phyloP scores from a whole-genome alignment of 2,113 vertebrate genomes.

The Oreochromis niloticus region DNA sequence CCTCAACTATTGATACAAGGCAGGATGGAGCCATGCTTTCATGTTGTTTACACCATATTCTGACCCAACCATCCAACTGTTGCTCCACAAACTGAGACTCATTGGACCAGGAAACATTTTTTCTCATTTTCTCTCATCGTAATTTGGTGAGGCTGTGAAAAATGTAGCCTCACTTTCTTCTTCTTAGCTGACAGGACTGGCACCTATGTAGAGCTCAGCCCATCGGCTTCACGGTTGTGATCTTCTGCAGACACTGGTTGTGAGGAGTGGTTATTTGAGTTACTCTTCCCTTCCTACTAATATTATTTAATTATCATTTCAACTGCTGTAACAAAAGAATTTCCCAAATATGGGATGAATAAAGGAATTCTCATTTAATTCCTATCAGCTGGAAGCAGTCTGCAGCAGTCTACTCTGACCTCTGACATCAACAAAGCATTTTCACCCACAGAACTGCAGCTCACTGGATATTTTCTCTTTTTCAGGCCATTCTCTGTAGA shows the following conservation, averaged over 20 bases:
- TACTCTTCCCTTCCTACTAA: not conserved
- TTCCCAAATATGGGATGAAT: not conserved
- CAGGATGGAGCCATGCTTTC: not conserved
- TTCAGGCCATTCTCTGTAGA: not conserved
- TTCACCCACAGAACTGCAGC: not conserved
- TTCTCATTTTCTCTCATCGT: not conserved
- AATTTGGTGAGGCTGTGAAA: not conserved
- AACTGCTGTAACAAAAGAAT: not conserved
- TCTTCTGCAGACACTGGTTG: not conserved
- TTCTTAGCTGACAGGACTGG: not conserved
- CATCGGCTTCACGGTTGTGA: not conserved
- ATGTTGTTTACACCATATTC: not conserved
- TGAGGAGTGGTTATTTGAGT: not conserved
- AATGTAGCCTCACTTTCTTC: not conserved
- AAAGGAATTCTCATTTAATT: not conserved
- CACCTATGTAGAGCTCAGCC: not conserved
- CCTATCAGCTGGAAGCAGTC: not conserved
- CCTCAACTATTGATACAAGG: not conserved
- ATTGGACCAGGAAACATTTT: not conserved
- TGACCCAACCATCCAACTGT: not conserved
- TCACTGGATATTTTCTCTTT: not conserved
- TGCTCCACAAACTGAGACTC: not conserved
- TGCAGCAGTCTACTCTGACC: not conserved
- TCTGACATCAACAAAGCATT: not conserved
- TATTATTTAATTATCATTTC: not conserved